Evolutionary conservation across 2,113 vertebrate species (phyloP), one percentile per base, ranked within the genome.

Genomic region (Bombycilla garrulus): DNA sequence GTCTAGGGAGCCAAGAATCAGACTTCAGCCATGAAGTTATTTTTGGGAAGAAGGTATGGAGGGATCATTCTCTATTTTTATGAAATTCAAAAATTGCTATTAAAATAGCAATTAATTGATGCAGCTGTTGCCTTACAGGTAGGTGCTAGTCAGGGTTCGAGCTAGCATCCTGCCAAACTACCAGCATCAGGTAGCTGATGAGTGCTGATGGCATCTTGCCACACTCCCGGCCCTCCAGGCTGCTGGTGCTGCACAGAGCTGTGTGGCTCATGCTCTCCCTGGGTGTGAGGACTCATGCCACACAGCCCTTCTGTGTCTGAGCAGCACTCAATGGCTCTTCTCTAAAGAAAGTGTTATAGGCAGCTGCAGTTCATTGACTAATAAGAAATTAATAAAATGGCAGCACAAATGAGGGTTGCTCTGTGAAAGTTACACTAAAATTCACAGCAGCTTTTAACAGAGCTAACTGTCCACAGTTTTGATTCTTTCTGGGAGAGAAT

Each of bases 221-320:
- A 2, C 24, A 0, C 7, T 35, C 7, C 16, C 1, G 7, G n/a
- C 11, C 11, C 2, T 3, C 3, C 28, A 6, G 74, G 6, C 60
- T 45, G 7, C 7, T 15, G 79, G 21, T 31, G 65, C 33, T 7
- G 22, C 31, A 14, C 7, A 24, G 5, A 22, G 36, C 24, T 31
- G 8, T 9, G 26, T 4, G 44, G 25, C 31, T 70, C 7, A 3
- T 42, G 36, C 62, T 14, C 18, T 60, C 22, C 17, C 1, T 38
- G 29, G 22, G 5, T 3, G 1, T 25, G 54, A 81, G 36, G 36
- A 23, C 58, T 54, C 25, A 5, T 1, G 10, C 3, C 7, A 29
- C 51, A 45, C 35, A 67, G 71, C 40, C 2, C 1, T 50, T 57
- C 24, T 31, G 25, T 11, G 47, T 72, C 26, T 64, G 78, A 57